These are phyloP conservation scores for Sarcophaga rosellei DNA, from an alignment of 2,888 invertebrate genomes.

Conservation along the genomic window DNA sequence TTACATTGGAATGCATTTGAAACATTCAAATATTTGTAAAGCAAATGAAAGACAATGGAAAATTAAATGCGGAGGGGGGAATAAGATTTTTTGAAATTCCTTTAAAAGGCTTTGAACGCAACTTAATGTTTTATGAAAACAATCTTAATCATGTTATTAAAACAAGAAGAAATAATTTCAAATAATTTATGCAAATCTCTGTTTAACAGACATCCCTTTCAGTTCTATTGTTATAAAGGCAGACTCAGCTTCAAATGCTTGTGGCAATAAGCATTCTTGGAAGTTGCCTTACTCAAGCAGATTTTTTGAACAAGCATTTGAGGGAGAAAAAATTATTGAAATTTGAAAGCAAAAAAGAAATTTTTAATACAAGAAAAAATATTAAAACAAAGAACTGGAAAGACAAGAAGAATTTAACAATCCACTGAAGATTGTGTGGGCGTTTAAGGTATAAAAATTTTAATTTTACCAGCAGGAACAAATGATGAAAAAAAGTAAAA, in stretches of 20 bases:
- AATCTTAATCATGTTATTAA: slow-evolving; percentile 25
- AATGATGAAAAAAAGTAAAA: slow-evolving; percentile 7
- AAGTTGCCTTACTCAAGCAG: slow-evolving; percentile 1
- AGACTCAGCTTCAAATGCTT: slow-evolving; percentile 2
- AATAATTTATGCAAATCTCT: slow-evolving; percentile 52
- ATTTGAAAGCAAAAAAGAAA: background rate
- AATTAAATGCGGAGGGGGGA: too few relatives aligned
- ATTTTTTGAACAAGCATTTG: background rate
- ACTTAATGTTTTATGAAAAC: background rate
- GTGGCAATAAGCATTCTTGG: slow-evolving; percentile 50
- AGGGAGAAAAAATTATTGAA: background rate
- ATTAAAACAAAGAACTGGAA: background rate
- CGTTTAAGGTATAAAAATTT: slow-evolving; percentile 53
- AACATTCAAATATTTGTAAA: background rate
- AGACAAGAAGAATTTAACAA: slow-evolving; percentile 39
- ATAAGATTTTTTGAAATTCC: background rate
- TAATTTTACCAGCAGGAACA: slow-evolving; percentile 44
- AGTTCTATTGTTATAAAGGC: too few relatives aligned
- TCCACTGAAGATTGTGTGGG: slow-evolving; percentile 61
- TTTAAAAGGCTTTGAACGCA: background rate
- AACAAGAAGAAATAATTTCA: background rate
- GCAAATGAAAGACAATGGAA: too few relatives aligned
- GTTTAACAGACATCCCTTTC: too few relatives aligned
- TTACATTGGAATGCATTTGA: background rate
- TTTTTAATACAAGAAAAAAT: background rate